Evolutionary conservation across 2,113 vertebrate species (phyloP), one percentile per base, ranked within the genome.

Genomic region (Ochotona princeps): DNA sequence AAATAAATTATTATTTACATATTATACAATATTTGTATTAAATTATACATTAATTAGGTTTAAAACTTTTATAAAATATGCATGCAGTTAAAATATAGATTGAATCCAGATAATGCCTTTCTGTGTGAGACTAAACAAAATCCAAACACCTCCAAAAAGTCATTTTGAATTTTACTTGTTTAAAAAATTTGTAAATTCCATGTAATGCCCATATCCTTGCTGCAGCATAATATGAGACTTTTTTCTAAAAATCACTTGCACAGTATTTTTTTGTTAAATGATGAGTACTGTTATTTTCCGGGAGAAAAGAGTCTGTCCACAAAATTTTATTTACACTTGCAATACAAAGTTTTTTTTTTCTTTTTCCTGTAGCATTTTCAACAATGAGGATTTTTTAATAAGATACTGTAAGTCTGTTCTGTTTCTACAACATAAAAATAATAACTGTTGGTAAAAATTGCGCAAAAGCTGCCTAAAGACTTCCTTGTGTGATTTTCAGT

Each of bases 321-420:
- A 93, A 74, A n/a, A 12, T 65, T 65, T 76, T 95, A 72, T 89
- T 94, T 94, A 66, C 1, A 11, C 63, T 87, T 83, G 9, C 5
- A 80, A 91, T 54, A 57, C 13, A 89, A 83, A 87, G 26, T 14
- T 57, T 14, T 57, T 57, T 57, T 57, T 14, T 74, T 86, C 11
- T 81, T 92, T 91, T 93, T 85, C 73, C 51, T 54, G 17, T 12
- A 88, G 66, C 35, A 79, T 28, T 51, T 90, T 92, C n/a, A 70
- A 72, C 18, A 74, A 60, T 69, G 35, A 90, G 89, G 9, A 0
- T 20, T 80, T 91, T 92, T 96, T 21, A 94, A 81, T 84, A 91
- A 89, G 54, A 1, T 89, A 30, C 9, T 63, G 8, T 44, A 67
- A 72, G 15, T 51, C 44, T 90, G 47, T 66, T 95, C 87, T 83